A percentile compares a stretch with the other conserved stretches of the same genome.
Conservation (phyloP, 2,888 invertebrate species). For the Leptodirus hochenwartii region DNA sequence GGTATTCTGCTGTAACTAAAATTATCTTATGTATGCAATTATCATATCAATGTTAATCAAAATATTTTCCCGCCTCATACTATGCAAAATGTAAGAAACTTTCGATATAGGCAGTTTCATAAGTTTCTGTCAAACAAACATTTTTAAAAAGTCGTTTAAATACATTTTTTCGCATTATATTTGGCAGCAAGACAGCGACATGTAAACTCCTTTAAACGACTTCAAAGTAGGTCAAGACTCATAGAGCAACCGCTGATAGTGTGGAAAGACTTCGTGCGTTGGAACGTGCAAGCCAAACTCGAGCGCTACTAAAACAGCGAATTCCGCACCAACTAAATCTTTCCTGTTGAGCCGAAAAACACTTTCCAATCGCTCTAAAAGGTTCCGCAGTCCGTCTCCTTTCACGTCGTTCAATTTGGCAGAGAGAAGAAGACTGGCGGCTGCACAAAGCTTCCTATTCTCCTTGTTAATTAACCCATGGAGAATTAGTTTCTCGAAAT, state of each 20-base stretch:
- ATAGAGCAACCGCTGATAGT: conserved; percentile 85
- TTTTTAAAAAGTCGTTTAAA: too few species aligned
- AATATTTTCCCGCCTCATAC: too few species aligned
- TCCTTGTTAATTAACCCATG: conserved; percentile 84
- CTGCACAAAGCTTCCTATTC: conserved; percentile 90
- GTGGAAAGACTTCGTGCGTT: conserved; percentile 80
- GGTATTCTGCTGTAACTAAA: too few species aligned
- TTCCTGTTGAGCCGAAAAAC: conserved; percentile 79
- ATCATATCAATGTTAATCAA: too few species aligned
- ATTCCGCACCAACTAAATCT: conserved; percentile 81
- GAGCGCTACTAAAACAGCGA: conserved; percentile 83
- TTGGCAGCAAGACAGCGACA: too few species aligned
- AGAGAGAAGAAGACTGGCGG: conserved; percentile 81
- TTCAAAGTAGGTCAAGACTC: conserved; percentile 70
- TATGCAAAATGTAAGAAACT: too few species aligned
- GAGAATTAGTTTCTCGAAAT: conserved; percentile 90
- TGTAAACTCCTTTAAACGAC: too few species aligned
- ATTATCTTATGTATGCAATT: too few species aligned
- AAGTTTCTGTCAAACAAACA: too few species aligned
- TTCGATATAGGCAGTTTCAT: too few species aligned
- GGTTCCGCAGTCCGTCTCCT: conserved; percentile 65
- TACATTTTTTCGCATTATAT: too few species aligned
- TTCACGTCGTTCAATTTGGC: conserved; percentile 96
- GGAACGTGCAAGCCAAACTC: conserved; percentile 90
- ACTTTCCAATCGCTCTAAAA: conserved; percentile 87